Conservation (phyloP, 2,888 invertebrate genomes). For the Oligia fasciuncula region DNA sequence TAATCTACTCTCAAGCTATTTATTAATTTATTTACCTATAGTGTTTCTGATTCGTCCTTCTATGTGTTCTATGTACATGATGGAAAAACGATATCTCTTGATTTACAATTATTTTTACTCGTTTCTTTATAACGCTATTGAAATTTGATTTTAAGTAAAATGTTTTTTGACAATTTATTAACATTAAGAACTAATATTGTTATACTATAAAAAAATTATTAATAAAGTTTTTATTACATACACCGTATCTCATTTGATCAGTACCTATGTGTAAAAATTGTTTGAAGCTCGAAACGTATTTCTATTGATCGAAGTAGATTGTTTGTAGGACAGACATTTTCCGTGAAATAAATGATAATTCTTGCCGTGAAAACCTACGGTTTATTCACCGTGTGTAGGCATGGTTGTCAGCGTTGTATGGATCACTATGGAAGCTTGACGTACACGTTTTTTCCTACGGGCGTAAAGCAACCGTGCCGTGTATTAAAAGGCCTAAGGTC, state of each 20-base stretch:
- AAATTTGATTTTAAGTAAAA: conserved; percentile 51
- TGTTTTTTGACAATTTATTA: conserved; percentile 49
- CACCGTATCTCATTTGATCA: conserved; percentile 17
- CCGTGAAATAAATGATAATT: too few relatives aligned
- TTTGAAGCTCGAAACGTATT: background rate
- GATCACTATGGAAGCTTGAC: background rate
- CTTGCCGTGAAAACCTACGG: background rate
- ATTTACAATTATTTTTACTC: conserved; percentile 36
- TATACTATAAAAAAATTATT: conserved; percentile 70
- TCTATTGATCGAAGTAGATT: background rate
- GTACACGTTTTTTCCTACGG: background rate
- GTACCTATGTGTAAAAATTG: too few relatives aligned
- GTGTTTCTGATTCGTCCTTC: conserved; percentile 57
- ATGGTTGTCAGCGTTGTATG: background rate
- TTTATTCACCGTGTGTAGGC: background rate
- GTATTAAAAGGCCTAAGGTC: background rate
- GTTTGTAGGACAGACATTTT: background rate
- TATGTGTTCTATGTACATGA: conserved; percentile 52
- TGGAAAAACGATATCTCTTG: conserved; percentile 60
- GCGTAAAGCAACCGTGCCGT: background rate
- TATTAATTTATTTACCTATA: conserved; percentile 61
- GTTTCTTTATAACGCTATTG: conserved; percentile 46
- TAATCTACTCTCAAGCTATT: conserved; percentile 51
- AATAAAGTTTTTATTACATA: conserved; percentile 73
- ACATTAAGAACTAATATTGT: conserved; percentile 75